Percentiles rank a stretch among this genome's conserved stretches.
Conservation (phyloP, 2,797 vertebrate genomes). For the Notolabrus celidotus region DNA sequence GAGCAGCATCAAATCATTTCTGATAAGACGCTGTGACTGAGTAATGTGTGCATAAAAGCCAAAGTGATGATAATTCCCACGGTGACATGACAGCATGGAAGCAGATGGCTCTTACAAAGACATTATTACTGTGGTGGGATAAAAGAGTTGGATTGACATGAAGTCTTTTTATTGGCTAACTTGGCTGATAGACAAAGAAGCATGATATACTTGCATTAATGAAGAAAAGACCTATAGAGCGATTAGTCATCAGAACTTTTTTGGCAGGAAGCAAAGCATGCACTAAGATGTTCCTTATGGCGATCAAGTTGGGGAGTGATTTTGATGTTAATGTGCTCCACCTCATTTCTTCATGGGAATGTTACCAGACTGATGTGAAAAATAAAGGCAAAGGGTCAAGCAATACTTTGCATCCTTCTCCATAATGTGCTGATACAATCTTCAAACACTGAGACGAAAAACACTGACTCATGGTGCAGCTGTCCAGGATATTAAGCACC, state of each 20-base stretch:
- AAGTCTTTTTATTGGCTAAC: slow-evolving; percentile 26
- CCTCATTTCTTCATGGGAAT: slow-evolving; percentile 20
- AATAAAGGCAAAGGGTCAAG: not conserved
- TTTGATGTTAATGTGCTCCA: slow-evolving; percentile 21
- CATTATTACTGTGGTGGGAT: not conserved
- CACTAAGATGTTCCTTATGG: slow-evolving; percentile 18
- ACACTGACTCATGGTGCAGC: slow-evolving; percentile 52
- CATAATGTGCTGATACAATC: slow-evolving; percentile 43
- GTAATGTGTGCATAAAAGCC: not conserved
- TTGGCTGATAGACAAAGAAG: slow-evolving; percentile 29
- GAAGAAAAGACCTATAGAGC: not conserved
- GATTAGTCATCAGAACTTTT: slow-evolving; percentile 6
- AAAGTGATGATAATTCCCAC: not conserved
- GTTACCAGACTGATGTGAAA: slow-evolving; percentile 25
- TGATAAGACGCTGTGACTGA: not conserved
- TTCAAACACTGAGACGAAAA: slow-evolving; percentile 47
- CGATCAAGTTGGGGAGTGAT: slow-evolving; percentile 11
- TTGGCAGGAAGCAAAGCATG: slow-evolving; percentile 12
- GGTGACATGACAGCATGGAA: not conserved
- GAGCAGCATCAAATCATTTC: not conserved
- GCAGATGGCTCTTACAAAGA: slow-evolving; percentile 21
- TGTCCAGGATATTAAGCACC: slow-evolving; percentile 35
- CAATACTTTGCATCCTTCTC: slow-evolving; percentile 15
- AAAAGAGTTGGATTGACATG: slow-evolving; percentile 26
- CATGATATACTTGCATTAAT: slow-evolving; percentile 9